Evolutionary conservation across 2,888 invertebrate genomes (phyloP).

Genomic region (Sinopyrophorus schimmeli): DNA sequence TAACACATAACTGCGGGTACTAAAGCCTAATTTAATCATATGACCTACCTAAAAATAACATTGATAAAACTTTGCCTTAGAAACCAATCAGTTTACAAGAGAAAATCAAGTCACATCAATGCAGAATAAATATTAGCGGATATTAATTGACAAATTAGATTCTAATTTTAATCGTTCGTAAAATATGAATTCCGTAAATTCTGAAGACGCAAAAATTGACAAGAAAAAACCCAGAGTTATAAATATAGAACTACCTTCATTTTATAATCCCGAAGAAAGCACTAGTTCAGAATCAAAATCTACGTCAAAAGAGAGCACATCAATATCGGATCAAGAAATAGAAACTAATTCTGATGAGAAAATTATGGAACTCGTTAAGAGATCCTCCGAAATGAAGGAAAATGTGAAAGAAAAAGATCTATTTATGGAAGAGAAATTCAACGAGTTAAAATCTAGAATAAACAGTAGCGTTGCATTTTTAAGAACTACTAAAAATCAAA

Average conservation of each 20-base stretch:
- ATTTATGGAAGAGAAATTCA: slow-evolving; percentile 46
- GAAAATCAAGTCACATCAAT: slow-evolving; percentile 6
- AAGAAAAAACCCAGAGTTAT: no score
- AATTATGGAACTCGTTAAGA: slow-evolving; percentile 42
- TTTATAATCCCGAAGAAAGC: no score
- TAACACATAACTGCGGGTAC: slow-evolving; percentile 79
- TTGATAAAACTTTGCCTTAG: slow-evolving; percentile 10
- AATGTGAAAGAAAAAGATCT: slow-evolving; percentile 43
- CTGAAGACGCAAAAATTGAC: no score
- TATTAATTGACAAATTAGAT: slow-evolving; percentile 3
- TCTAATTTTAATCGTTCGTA: background rate
- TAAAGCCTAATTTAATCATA: slow-evolving; percentile 89
- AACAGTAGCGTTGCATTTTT: slow-evolving; percentile 46
- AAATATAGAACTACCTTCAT: no score
- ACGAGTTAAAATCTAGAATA: slow-evolving; percentile 41
- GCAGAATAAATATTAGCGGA: background rate
- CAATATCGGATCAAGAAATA: no score
- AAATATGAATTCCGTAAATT: slow-evolving; percentile 7
- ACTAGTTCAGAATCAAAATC: no score
- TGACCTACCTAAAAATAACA: slow-evolving; percentile 71
- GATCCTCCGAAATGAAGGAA: slow-evolving; percentile 46
- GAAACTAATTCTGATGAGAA: slow-evolving; percentile 26
- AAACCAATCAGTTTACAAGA: background rate
- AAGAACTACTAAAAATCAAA: slow-evolving; percentile 46
- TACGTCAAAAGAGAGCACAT: background rate